Evolutionary conservation across 2,888 invertebrate species (phyloP).

Genomic region (Timema podura): DNA sequence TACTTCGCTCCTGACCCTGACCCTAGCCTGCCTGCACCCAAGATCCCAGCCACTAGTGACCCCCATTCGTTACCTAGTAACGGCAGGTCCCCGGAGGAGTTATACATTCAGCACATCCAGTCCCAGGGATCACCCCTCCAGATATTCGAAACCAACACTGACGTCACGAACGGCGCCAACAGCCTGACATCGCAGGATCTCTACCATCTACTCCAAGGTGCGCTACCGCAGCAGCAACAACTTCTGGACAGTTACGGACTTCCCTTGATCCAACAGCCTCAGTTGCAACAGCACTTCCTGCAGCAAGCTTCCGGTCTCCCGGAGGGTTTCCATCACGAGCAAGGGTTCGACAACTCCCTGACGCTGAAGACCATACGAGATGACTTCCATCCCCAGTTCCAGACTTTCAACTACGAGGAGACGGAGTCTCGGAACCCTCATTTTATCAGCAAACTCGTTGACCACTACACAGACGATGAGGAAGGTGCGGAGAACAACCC

Average conservation of each 20-base stretch:
- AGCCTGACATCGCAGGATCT: conserved; percentile 26
- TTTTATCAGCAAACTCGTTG: not conserved
- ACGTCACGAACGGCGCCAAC: not conserved
- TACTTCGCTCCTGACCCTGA: conserved; percentile 52
- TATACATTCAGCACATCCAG: conserved; percentile 10
- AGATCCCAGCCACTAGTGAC: conserved; percentile 44
- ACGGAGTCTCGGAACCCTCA: conserved; percentile 33
- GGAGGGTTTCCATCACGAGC: conserved; percentile 40
- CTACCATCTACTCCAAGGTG: conserved; percentile 21
- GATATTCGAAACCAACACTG: conserved; percentile 19
- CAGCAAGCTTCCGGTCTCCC: conserved; percentile 39
- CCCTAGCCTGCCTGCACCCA: conserved; percentile 46
- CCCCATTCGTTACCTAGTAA: conserved; percentile 47
- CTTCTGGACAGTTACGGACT: conserved; percentile 49
- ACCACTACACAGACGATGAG: not conserved
- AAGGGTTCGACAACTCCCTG: conserved; percentile 50
- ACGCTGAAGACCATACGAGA: conserved; percentile 45
- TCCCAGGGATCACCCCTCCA: conserved; percentile 15
- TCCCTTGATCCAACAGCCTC: conserved; percentile 46
- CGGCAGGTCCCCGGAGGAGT: conserved; percentile 17
- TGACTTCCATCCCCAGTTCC: conserved; percentile 41
- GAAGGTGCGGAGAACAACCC: conserved; percentile 19
- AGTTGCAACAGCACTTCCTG: conserved; percentile 41
- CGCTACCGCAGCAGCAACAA: conserved; percentile 20
- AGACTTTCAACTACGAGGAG: conserved; percentile 49